Base-by-base conservation (phyloP, 1,140 invertebrate genomes). In the Polyergus mexicanus region DNA sequence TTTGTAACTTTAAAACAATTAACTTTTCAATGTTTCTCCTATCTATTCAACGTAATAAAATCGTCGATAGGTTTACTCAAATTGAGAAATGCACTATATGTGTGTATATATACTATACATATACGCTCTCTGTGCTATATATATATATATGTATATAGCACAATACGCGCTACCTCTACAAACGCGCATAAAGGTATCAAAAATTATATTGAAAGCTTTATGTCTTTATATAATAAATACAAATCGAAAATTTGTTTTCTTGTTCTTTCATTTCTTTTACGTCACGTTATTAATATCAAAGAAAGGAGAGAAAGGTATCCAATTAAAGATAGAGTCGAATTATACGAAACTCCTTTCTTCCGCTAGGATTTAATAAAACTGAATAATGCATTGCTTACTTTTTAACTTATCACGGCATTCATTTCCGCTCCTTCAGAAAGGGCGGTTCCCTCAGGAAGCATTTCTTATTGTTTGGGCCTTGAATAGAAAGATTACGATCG, bases 331-430 rank as follows among this genome's bases (percentile, higher is more conserved):
- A 32, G 60, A 83, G 35, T 41, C 66, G 66, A 81, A 83, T 83
- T 63, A 38, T 41, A 86, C 58, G 35, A 41, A 83, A 86, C 66
- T 83, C 38, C n/a, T 86, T 86, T 84, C 66, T 81, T 83, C 35
- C 58, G 32, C 25, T 32, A 54, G 47, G 58, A 72, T 84, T 86
- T 86, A 86, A 84, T 84, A 72, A 83, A 85, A 85, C 74, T 85
- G 84, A 85, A 85, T 85, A 85, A 85, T 85, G 75, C 84, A 86
- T 83, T 83, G 77, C 77, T 86, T 86, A 80, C 66, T 51, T 63
- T 83, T 72, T 71, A 84, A 60, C 77, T 86, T 83, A 86, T 86
- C 85, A 68, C 66, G 25, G 51, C 75, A 83, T 86, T 83, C 60
- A 86, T 86, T 86, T 72, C 60, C 56, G 54, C 25, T 86, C 13